Evolutionary conservation across 2,888 invertebrate species (phyloP).

Genomic region (Azorinus chamasolen): DNA sequence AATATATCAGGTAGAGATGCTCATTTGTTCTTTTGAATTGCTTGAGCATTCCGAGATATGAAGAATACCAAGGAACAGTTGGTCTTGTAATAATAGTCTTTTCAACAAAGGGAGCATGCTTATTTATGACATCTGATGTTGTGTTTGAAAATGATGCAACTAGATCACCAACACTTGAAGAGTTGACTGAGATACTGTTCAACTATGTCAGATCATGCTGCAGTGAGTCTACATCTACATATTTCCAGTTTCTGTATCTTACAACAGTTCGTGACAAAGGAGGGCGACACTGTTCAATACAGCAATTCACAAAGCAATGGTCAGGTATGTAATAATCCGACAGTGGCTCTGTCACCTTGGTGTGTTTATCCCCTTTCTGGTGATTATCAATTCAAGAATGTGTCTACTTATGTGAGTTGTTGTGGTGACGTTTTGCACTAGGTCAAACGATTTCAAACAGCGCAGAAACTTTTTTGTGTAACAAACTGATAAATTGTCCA

Average conservation of each 20-base stretch:
- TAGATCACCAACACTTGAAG: too few relatives aligned
- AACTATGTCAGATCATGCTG: slow-evolving; percentile 27
- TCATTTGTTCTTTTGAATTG: too few relatives aligned
- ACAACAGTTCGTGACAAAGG: slow-evolving; percentile 14
- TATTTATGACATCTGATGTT: too few relatives aligned
- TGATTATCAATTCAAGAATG: slow-evolving; percentile 31
- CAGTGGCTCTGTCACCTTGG: slow-evolving; percentile 17
- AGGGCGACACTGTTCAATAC: slow-evolving; percentile 12
- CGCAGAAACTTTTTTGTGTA: slow-evolving; percentile 27
- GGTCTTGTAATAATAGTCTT: too few relatives aligned
- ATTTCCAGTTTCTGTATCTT: slow-evolving; percentile 30
- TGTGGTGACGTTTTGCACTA: slow-evolving; percentile 18
- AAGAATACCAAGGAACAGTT: too few relatives aligned
- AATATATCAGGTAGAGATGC: too few relatives aligned
- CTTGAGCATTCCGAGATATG: too few relatives aligned
- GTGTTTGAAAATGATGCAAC: too few relatives aligned
- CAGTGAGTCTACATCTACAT: slow-evolving; percentile 16
- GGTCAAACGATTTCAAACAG: slow-evolving; percentile 28
- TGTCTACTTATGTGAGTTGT: slow-evolving; percentile 27
- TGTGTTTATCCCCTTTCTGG: slow-evolving; percentile 24
- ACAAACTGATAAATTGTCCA: slow-evolving; percentile 24
- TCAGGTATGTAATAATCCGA: slow-evolving; percentile 33
- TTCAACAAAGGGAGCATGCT: too few relatives aligned
- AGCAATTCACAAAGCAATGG: slow-evolving; percentile 26
- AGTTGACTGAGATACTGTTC: not conserved